A percentile compares a stretch with the other conserved stretches of the same genome.
Evolutionary conservation across 2,888 invertebrate species (phyloP).

Genomic region (Drosophila glabriapex): DNA sequence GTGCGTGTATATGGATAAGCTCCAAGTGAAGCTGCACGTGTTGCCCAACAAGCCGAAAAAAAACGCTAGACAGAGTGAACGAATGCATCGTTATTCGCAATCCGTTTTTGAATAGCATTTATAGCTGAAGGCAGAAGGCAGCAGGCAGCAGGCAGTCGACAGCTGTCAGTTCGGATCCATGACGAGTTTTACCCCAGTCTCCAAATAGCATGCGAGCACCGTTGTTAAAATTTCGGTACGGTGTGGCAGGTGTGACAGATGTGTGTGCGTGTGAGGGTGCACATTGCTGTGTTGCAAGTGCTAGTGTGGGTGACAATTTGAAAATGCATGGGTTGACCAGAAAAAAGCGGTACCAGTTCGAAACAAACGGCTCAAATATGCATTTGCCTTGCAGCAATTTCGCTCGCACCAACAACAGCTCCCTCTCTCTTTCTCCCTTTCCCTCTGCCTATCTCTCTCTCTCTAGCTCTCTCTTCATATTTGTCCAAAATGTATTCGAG

Average conservation of each 20-base stretch:
- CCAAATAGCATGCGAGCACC: constrained; percentile 11
- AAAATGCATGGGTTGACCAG: constrained; percentile 37
- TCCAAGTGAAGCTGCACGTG: constrained; percentile 58
- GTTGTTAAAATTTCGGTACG: constrained; percentile 37
- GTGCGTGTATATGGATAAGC: constrained; percentile 1
- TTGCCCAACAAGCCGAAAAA: constrained; percentile 35
- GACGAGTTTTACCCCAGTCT: constrained; percentile 35
- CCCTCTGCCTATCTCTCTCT: not conserved
- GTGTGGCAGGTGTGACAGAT: not conserved
- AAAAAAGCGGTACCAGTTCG: constrained; percentile 47
- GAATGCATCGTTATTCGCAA: constrained; percentile 47
- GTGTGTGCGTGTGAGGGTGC: not conserved
- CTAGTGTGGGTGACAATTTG: constrained; percentile 50
- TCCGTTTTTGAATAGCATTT: constrained; percentile 66
- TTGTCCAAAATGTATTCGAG: constrained; percentile 48
- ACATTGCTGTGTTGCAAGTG: not conserved
- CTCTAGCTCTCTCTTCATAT: not conserved
- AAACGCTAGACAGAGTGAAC: not conserved
- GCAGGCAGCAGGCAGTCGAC: constrained; percentile 33
- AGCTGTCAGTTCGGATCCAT: constrained; percentile 46
- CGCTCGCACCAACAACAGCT: constrained; percentile 5
- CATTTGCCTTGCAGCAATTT: constrained; percentile 24
- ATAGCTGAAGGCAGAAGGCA: constrained; percentile 44
- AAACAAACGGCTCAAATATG: constrained; percentile 32
- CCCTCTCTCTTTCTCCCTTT: no score